A percentile compares a stretch with the other conserved stretches of the same genome.
Conservation (phyloP, 2,888 invertebrate genomes). For the Plebejus argus region DNA sequence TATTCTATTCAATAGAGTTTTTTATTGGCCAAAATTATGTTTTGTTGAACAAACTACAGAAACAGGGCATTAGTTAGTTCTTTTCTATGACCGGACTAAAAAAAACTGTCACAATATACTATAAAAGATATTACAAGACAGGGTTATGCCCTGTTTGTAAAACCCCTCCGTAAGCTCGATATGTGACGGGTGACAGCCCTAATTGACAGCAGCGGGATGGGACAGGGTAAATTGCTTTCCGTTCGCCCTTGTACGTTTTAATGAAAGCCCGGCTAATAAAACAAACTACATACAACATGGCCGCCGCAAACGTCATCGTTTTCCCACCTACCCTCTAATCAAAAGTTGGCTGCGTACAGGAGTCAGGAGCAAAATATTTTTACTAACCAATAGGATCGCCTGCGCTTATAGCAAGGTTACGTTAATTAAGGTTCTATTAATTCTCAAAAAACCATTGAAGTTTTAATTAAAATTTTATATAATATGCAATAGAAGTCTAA, state of each 20-base stretch:
- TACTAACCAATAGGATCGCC: no score
- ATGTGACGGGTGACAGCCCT: conserved; percentile 28
- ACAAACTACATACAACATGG: conserved; percentile 36
- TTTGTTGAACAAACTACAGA: no score
- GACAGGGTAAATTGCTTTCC: conserved; percentile 60
- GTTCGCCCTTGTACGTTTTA: conserved; percentile 49
- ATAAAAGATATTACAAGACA: neutral
- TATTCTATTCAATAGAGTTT: no score
- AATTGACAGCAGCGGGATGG: conserved; percentile 42
- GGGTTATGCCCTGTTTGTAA: neutral
- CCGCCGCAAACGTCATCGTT: conserved; percentile 25
- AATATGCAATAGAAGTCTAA: neutral
- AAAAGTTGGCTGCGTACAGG: no score
- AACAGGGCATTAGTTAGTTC: neutral
- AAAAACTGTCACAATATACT: neutral
- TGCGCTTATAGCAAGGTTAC: no score
- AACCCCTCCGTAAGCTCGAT: conserved; percentile 7
- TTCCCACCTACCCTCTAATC: no score
- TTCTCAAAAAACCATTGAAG: no score
- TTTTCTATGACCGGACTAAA: neutral
- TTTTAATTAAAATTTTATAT: no score
- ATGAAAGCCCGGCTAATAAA: conserved; percentile 46
- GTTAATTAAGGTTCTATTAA: no score
- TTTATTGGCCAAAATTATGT: neutral
- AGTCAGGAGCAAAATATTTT: no score